phyloP scores from a whole-genome alignment of 2,888 invertebrate species.

The Hypselothyrea guttata region DNA sequence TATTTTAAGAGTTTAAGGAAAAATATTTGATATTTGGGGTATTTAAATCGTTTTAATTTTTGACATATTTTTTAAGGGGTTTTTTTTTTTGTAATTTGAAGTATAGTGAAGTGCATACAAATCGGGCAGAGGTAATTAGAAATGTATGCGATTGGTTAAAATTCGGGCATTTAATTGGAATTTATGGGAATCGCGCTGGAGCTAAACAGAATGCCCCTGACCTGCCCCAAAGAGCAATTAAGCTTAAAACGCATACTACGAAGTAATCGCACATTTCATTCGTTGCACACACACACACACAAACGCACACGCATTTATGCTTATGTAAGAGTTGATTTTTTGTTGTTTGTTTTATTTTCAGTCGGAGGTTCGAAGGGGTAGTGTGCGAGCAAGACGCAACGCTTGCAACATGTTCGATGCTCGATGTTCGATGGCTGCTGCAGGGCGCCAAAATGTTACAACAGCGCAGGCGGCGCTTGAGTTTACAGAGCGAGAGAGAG shows the following conservation, averaged over 20 bases:
- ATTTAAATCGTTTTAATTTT: too few relatives aligned
- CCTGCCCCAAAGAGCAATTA: conserved; percentile 55
- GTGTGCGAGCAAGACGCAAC: too few relatives aligned
- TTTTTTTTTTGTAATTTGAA: too few relatives aligned
- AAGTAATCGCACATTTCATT: conserved; percentile 59
- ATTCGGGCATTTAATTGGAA: too few relatives aligned
- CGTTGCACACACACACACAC: conserved; percentile 34
- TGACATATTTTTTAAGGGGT: too few relatives aligned
- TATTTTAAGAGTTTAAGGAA: too few relatives aligned
- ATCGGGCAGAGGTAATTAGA: too few relatives aligned
- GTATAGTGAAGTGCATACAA: too few relatives aligned
- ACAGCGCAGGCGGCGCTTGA: conserved; percentile 36
- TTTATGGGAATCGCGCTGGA: too few relatives aligned
- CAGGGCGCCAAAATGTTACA: conserved; percentile 54
- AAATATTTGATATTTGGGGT: too few relatives aligned
- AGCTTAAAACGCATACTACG: conserved; percentile 42
- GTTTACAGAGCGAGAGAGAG: conserved; percentile 37
- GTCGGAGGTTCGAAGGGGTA: conserved; percentile 23
- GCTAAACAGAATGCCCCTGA: too few relatives aligned
- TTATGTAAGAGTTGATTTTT: conserved; percentile 70
- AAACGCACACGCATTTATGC: conserved; percentile 36
- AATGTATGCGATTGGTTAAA: too few relatives aligned
- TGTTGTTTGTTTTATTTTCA: conserved; percentile 40
- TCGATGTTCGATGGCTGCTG: conserved; percentile 68
- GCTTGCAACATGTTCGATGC: conserved; percentile 32